Percentiles rank a stretch among this genome's conserved stretches.
Conservation (phyloP, 37 sponge, comb jelly and placozoan species). For the Cladorhizidae sp. region DNA sequence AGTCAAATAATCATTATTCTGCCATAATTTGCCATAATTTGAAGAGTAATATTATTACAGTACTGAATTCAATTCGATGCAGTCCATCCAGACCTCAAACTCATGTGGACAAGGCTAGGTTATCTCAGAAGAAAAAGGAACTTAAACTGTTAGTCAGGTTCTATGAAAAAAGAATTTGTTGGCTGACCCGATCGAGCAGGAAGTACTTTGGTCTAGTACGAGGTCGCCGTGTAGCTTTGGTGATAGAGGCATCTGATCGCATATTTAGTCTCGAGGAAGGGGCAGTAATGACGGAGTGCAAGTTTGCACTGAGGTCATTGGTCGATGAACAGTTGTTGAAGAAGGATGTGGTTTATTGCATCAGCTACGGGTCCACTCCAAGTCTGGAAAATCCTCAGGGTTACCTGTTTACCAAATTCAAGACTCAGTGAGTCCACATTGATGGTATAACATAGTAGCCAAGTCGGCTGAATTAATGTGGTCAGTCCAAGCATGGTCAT, state of each 20-base stretch:
- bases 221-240: constrained; percentile 22
- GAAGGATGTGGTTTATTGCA: constrained; percentile 25
- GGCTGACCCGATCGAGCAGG: constrained; percentile 19
- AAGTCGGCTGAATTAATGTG: too few relatives aligned
- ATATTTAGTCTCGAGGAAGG: neutral
- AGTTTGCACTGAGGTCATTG: constrained; percentile 1
- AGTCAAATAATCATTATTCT: neutral
- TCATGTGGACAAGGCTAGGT: neutral
- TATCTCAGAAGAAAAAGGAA: constrained; percentile 17
- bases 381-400: neutral
- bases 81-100: neutral
- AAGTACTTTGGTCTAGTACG: constrained; percentile 18
- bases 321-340: constrained; percentile 19
- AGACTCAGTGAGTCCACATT: constrained; percentile 1
- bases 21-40: neutral
- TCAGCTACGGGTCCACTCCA: constrained; percentile 7
- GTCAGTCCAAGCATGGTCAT: too few relatives aligned
- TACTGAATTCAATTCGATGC: neutral
- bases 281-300: neutral
- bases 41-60: neutral
- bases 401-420: constrained; percentile 5
- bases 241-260: constrained; percentile 25
- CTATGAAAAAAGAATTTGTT: constrained; percentile 24
- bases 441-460: too few relatives aligned
- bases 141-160: constrained; percentile 12